Base-by-base conservation (phyloP, 2,888 invertebrate species). In the Lymantria dispar region DNA sequence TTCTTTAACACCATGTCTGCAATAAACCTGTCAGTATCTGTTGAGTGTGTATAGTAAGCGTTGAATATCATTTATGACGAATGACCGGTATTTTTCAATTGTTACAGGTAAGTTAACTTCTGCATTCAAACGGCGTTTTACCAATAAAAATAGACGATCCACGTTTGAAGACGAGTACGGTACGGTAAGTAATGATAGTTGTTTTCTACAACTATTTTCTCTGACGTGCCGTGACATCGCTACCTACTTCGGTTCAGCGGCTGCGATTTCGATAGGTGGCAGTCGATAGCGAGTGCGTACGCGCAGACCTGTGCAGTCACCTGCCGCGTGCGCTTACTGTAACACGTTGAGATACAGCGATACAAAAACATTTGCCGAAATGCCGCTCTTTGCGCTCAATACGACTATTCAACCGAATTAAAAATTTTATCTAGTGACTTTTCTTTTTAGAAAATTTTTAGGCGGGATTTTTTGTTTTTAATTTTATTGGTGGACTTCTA, bases 121-220 rank as follows among this genome's bases (percentile, higher is more conserved):
- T 60, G 65, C 63, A 83, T 84, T 79, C 84, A 72, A 66, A 56
- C 50, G 62, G 73, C 76, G 72, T 72, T 59, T 70, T 22, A 5
- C 64, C 73, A 74, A 80, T 78, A 77, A 81, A 80, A 80, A 78
- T 74, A 75, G 60, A 70, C 58, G 69, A 72, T 44, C 40, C 31
- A 52, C 52, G 14, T 51, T 68, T 75, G 68, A 71, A 74, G 68
- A 67, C 70, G 58, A 63, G 73, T 71, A 74, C 63, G 65, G 76
- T 69, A 77, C 76, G 69, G 80, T 78, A 76, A 82, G 76, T 79
- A 71, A 77, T 76, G 74, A 73, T 72, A 71, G 75, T 76, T 70
- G 79, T 81, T 86, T 83, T 83, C 83, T 83, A 81, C 74, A 61
- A 67, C 57, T 64, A 75, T 83, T 85, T 85, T 87, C 84, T 81